Evolutionary conservation across 2,113 vertebrate genomes (phyloP).

Genomic region (Picathartes gymnocephalus): DNA sequence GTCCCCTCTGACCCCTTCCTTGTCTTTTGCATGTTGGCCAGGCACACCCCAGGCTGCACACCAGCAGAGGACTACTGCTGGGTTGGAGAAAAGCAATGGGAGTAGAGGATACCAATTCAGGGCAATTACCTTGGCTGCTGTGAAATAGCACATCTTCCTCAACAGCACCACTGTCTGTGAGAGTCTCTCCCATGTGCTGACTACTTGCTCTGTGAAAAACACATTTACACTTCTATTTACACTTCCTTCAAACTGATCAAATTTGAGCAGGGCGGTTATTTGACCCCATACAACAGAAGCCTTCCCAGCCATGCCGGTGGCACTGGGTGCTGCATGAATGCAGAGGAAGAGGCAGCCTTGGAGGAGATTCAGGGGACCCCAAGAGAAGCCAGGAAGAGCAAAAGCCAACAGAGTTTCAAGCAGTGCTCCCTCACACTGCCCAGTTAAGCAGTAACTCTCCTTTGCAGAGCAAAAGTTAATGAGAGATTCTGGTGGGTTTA

Average conservation of each 20-base stretch:
- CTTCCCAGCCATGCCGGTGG: accelerated
- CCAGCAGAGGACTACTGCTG: background rate
- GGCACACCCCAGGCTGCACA: background rate
- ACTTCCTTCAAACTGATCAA: background rate
- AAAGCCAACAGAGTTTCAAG: background rate
- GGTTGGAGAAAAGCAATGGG: background rate
- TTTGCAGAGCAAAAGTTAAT: background rate
- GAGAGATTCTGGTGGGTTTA: background rate
- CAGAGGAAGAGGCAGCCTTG: background rate
- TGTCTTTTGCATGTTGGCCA: background rate
- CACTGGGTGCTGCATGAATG: background rate
- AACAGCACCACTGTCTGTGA: background rate
- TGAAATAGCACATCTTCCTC: background rate
- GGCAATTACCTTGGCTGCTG: background rate
- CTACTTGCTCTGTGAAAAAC: background rate
- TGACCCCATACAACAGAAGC: background rate
- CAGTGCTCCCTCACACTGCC: background rate
- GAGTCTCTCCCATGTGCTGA: background rate
- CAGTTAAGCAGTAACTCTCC: background rate
- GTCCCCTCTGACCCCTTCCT: background rate
- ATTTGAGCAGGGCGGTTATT: background rate
- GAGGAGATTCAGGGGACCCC: background rate
- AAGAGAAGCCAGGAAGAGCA: background rate
- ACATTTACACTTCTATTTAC: background rate
- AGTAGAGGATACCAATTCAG: background rate